Evolutionary conservation across 2,113 vertebrate genomes (phyloP).

Genomic region (Picathartes gymnocephalus): DNA sequence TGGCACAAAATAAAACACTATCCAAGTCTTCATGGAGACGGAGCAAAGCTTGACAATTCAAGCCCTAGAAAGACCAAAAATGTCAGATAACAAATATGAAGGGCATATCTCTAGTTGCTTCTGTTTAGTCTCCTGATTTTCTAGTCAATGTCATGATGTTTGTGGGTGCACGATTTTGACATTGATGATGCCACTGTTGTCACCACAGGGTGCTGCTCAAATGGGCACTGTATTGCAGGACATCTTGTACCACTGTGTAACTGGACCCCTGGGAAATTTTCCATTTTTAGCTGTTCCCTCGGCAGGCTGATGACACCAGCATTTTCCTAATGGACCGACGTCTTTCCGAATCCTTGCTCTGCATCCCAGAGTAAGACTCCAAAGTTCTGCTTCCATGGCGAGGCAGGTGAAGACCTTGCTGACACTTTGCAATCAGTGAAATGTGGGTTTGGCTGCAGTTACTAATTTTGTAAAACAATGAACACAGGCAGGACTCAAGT

Average conservation of each 20-base stretch:
- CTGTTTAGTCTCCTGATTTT: not conserved
- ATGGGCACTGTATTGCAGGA: not conserved
- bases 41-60: not conserved
- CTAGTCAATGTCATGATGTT: not conserved
- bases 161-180: not conserved
- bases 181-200: not conserved
- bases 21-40: not conserved
- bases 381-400: not conserved
- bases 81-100: not conserved
- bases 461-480: not conserved
- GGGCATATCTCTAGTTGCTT: not conserved
- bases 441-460: not conserved
- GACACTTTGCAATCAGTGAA: not conserved
- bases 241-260: conserved; percentile 25
- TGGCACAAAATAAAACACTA: not conserved
- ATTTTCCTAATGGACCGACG: conserved; percentile 2
- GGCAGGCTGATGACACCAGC: conserved; percentile 10
- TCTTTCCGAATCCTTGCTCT: not conserved
- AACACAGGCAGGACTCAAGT: not conserved
- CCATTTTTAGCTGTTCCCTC: conserved; percentile 65
- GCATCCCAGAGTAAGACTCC: not conserved
- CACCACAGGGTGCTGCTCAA: not conserved
- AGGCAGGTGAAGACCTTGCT: conserved; percentile 20
- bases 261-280: conserved; percentile 53
- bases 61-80: not conserved